These are phyloP conservation scores for Napeogenes sylphis DNA, from an alignment of 2,888 invertebrate species.

Conservation along the genomic window DNA sequence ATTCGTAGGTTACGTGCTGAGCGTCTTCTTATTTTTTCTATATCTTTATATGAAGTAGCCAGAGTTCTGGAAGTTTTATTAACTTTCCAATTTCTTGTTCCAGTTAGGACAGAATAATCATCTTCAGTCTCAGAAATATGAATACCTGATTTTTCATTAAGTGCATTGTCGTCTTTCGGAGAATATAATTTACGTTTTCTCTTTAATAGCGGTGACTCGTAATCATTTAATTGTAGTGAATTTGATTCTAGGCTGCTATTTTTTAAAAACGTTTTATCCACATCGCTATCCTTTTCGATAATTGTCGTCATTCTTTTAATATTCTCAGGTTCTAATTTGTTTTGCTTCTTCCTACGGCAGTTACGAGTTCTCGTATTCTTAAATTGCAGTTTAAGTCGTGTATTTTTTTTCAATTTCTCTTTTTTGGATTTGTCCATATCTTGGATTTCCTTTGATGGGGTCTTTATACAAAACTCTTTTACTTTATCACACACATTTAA, in stretches of 20 bases:
- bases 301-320: slow-evolving; percentile 44
- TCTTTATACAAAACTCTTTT: slow-evolving; percentile 9
- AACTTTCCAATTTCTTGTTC: slow-evolving; percentile 25
- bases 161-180: slow-evolving; percentile 49
- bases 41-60: slow-evolving; percentile 55
- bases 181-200: slow-evolving; percentile 65
- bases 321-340: slow-evolving; percentile 30
- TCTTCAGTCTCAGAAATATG: slow-evolving; percentile 31
- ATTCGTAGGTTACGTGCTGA: slow-evolving; percentile 38
- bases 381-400: slow-evolving; percentile 26
- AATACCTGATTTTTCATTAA: slow-evolving; percentile 34
- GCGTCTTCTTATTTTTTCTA: slow-evolving; percentile 50
- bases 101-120: slow-evolving; percentile 13
- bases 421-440: slow-evolving; percentile 13
- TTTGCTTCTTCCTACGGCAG: slow-evolving; percentile 32
- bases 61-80: slow-evolving; percentile 39
- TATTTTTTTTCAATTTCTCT: slow-evolving; percentile 25
- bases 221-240: slow-evolving; percentile 9
- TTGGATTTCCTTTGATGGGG: slow-evolving; percentile 10
- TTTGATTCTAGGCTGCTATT: slow-evolving; percentile 18
- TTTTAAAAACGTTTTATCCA: slow-evolving; percentile 23
- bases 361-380: slow-evolving; percentile 27
- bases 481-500: slow-evolving; percentile 11
- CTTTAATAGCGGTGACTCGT: slow-evolving; percentile 32
- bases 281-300: slow-evolving; percentile 38